phyloP scores from a whole-genome alignment of 2,888 invertebrate species.

The Noctua janthina region DNA sequence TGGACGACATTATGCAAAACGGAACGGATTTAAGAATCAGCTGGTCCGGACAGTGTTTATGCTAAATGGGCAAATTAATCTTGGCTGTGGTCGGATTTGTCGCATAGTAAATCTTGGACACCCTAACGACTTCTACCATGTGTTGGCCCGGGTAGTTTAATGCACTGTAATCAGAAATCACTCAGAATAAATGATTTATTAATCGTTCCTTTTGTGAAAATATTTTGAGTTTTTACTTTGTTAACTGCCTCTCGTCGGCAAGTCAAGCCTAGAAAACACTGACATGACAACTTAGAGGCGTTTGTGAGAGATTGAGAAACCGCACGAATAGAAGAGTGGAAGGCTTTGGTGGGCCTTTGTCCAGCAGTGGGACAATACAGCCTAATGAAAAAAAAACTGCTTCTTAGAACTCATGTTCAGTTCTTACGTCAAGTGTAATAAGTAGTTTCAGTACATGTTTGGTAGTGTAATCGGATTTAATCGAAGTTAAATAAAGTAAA shows the following conservation, averaged over 20 bases:
- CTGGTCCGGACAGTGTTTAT: constrained; percentile 68
- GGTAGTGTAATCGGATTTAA: neutral
- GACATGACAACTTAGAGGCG: too few species aligned
- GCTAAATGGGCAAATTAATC: constrained; percentile 70
- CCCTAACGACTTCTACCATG: constrained; percentile 48
- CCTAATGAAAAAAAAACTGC: too few species aligned
- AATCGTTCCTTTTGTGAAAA: neutral
- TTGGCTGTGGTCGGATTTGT: constrained; percentile 58
- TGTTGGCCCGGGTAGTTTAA: constrained; percentile 30
- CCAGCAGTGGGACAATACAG: too few species aligned
- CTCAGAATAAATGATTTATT: constrained; percentile 17
- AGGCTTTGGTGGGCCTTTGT: too few species aligned
- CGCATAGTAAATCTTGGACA: constrained; percentile 67
- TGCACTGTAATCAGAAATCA: constrained; percentile 25
- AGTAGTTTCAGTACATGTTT: neutral
- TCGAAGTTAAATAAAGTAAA: too few species aligned
- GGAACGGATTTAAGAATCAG: constrained; percentile 67
- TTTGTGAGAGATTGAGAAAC: too few species aligned
- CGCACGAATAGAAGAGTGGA: too few species aligned
- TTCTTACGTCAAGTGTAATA: neutral
- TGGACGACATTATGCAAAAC: constrained; percentile 65
- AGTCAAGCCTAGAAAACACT: too few species aligned
- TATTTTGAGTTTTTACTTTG: neutral
- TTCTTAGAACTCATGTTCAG: neutral
- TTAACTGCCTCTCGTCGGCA: too few species aligned